phyloP scores from a whole-genome alignment of 2,888 invertebrate genomes.

The Oscheius onirici region DNA sequence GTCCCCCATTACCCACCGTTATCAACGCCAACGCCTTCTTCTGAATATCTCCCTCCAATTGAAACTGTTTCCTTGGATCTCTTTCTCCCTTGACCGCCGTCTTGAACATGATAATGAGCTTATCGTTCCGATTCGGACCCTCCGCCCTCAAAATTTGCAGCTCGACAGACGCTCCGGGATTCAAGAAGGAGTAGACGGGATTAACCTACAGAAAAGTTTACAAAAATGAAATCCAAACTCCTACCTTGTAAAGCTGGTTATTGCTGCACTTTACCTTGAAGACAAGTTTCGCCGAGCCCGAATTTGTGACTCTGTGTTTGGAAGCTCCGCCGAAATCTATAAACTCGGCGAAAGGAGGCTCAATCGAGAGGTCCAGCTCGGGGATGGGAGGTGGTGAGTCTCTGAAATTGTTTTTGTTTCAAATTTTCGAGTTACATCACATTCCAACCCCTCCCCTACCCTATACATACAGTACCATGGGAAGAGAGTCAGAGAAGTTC shows the following conservation, averaged over 20 bases:
- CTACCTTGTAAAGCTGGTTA: constrained; percentile 55
- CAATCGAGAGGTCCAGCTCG: constrained; percentile 46
- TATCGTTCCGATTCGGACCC: constrained; percentile 50
- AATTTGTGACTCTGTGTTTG: constrained; percentile 52
- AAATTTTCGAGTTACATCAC: too few relatives aligned
- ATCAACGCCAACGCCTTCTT: constrained; percentile 32
- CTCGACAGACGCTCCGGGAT: constrained; percentile 45
- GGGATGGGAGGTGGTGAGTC: constrained; percentile 37
- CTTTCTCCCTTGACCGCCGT: constrained; percentile 51
- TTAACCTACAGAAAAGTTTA: constrained; percentile 33
- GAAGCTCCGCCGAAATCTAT: constrained; percentile 60
- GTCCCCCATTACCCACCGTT: constrained; percentile 13
- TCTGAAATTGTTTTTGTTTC: constrained; percentile 37
- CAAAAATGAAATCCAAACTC: background rate
- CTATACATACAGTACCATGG: too few relatives aligned
- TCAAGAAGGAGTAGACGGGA: constrained; percentile 49
- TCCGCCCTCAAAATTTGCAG: constrained; percentile 53
- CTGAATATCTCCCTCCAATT: constrained; percentile 32
- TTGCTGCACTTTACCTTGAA: constrained; percentile 60
- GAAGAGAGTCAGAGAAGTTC: too few relatives aligned
- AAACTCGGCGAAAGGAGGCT: constrained; percentile 57
- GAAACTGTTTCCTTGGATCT: constrained; percentile 49
- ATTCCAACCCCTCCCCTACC: too few relatives aligned
- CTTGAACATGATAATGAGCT: constrained; percentile 51
- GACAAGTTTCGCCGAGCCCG: constrained; percentile 49